Percentiles rank a stretch among this genome's conserved stretches.
Evolutionary conservation across 2,797 vertebrate species (phyloP).

Genomic region (Aphelocoma californica): DNA sequence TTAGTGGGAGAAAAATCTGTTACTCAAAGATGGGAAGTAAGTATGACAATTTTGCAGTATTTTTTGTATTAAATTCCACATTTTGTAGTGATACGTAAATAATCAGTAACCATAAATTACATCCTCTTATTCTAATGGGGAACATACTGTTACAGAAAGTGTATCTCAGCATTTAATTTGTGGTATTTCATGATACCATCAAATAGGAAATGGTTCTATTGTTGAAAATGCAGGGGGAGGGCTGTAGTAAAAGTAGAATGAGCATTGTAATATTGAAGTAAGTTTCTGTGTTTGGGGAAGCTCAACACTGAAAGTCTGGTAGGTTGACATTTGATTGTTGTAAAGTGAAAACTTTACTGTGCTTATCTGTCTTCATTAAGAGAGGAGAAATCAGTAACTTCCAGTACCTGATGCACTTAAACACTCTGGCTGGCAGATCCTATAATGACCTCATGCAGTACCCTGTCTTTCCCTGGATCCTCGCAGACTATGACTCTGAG

Average conservation of each 20-base stretch:
- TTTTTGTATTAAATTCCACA: not conserved
- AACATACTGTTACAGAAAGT: not conserved
- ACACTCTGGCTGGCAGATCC: slow-evolving; percentile 95
- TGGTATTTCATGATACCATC: not conserved
- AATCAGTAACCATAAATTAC: not conserved
- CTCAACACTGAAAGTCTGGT: not conserved
- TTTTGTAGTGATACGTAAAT: not conserved
- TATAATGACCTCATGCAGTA: slow-evolving; percentile 99
- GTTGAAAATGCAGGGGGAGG: not conserved
- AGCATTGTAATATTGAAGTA: not conserved
- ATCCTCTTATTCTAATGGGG: not conserved
- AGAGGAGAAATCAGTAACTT: slow-evolving; percentile 99
- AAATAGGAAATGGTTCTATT: not conserved
- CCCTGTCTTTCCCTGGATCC: slow-evolving; percentile 98
- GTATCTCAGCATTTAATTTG: not conserved
- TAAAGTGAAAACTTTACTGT: not conserved
- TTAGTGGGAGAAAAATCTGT: slow-evolving; percentile 97
- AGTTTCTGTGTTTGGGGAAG: not conserved
- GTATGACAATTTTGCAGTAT: not conserved
- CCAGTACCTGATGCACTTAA: slow-evolving; percentile 99
- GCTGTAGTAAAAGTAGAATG: not conserved
- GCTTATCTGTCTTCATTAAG: slow-evolving; percentile 74
- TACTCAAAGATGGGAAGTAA: slow-evolving; percentile 98
- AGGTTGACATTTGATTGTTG: not conserved
- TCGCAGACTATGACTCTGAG: slow-evolving; percentile 94